A percentile compares a stretch with the other conserved stretches of the same genome.
phyloP scores from a whole-genome alignment of 2,797 vertebrate species.

The Steatocranus sp. region DNA sequence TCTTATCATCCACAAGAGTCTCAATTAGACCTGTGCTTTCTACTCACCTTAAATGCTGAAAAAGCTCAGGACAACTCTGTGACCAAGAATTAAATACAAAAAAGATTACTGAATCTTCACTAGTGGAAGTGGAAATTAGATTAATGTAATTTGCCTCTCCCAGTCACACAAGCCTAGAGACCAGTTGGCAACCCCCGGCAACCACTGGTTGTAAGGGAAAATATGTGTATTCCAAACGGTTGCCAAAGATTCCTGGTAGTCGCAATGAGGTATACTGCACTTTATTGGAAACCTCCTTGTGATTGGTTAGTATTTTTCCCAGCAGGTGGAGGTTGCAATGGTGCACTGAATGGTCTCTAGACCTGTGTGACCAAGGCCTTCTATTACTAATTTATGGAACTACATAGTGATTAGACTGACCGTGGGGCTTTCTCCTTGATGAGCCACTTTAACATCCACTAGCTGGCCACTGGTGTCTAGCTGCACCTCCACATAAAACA shows the following conservation, averaged over 20 bases:
- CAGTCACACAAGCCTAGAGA: not conserved
- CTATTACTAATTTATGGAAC: not conserved
- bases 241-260: not conserved
- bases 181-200: not conserved
- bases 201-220: not conserved
- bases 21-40: not conserved
- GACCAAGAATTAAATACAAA: not conserved
- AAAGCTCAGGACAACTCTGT: slow-evolving; percentile 93
- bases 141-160: not conserved
- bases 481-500: slow-evolving; percentile 98
- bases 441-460: slow-evolving; percentile 97
- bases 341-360: not conserved
- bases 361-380: not conserved
- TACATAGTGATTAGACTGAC: slow-evolving; percentile 67
- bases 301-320: not conserved
- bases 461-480: slow-evolving; percentile 88
- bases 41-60: slow-evolving; percentile 91
- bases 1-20: not conserved
- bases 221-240: not conserved
- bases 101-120: not conserved
- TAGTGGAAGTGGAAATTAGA: not conserved
- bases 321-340: not conserved
- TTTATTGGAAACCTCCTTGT: not conserved
- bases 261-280: not conserved
- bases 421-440: slow-evolving; percentile 97